Evolutionary conservation across 1,140 invertebrate species (phyloP).

Genomic region (Leguminivora glycinivorella): DNA sequence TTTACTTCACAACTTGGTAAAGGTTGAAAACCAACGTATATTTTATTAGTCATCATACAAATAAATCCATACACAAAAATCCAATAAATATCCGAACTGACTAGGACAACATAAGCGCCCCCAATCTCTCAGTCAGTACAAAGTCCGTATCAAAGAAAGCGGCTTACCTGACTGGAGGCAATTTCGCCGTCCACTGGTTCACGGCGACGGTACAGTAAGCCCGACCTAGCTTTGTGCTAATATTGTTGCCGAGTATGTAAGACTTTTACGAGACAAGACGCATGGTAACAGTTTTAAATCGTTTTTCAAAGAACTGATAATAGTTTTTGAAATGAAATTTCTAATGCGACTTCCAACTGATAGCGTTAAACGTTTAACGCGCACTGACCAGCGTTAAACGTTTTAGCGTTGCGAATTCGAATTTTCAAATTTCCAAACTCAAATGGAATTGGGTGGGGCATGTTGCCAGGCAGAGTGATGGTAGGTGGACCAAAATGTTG

Average conservation of each 20-base stretch:
- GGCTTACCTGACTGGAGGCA: constrained; percentile 70
- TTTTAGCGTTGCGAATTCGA: too few species aligned
- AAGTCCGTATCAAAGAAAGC: constrained; percentile 67
- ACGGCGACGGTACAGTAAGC: constrained; percentile 55
- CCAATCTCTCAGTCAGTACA: constrained; percentile 38
- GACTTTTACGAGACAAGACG: background rate
- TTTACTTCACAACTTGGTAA: background rate
- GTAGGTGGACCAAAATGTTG: too few species aligned
- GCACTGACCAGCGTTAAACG: too few species aligned
- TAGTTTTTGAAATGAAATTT: too few species aligned
- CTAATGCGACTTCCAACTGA: too few species aligned
- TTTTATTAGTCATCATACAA: too few species aligned
- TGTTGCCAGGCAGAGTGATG: too few species aligned
- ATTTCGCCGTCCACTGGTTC: constrained; percentile 72
- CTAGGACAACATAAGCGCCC: constrained; percentile 2
- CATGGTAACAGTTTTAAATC: too few species aligned
- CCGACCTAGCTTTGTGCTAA: constrained; percentile 51
- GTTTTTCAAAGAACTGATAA: too few species aligned
- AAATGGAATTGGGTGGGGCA: too few species aligned
- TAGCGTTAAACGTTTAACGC: too few species aligned
- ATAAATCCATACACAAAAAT: background rate
- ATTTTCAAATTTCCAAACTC: too few species aligned
- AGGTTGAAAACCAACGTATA: background rate
- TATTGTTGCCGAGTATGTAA: constrained; percentile 19
- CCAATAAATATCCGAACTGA: background rate